phyloP scores from a whole-genome alignment of 2,113 vertebrate species.

The Chiloscyllium plagiosum region DNA sequence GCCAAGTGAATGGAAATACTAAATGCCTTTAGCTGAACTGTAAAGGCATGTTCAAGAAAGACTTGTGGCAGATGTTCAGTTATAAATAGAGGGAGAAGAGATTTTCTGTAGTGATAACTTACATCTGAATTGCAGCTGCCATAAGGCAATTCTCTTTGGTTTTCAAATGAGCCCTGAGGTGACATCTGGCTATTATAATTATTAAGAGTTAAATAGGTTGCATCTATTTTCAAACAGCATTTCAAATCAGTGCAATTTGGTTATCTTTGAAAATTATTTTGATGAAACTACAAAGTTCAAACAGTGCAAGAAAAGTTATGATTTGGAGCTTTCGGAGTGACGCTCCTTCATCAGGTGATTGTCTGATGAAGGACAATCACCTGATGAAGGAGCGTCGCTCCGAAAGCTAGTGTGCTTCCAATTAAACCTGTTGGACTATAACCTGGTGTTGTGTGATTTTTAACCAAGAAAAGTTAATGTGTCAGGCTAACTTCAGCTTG shows the following conservation, averaged over 20 bases:
- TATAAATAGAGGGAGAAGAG: background rate
- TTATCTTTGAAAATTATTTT: background rate
- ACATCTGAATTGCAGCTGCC: background rate
- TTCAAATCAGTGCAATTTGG: background rate
- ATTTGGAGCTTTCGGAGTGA: too few relatives aligned
- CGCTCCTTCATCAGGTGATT: too few relatives aligned
- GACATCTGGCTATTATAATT: background rate
- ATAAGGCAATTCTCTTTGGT: background rate
- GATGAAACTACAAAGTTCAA: background rate
- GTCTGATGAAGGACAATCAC: too few relatives aligned
- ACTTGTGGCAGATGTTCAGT: background rate
- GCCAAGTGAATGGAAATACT: background rate
- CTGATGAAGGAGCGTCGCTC: too few relatives aligned
- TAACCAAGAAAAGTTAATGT: background rate
- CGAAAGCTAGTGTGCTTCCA: too few relatives aligned
- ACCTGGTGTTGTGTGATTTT: too few relatives aligned
- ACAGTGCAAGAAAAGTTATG: background rate
- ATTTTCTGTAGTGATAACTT: conserved; percentile 3
- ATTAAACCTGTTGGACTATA: too few relatives aligned
- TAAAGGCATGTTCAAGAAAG: background rate
- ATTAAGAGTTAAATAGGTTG: background rate
- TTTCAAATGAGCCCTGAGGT: too few relatives aligned
- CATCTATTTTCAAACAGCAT: background rate
- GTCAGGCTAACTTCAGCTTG: background rate
- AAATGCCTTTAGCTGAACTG: background rate